These are phyloP conservation scores for Amblyjoppa proteus DNA, from an alignment of 2,888 invertebrate genomes.

Conservation along the genomic window DNA sequence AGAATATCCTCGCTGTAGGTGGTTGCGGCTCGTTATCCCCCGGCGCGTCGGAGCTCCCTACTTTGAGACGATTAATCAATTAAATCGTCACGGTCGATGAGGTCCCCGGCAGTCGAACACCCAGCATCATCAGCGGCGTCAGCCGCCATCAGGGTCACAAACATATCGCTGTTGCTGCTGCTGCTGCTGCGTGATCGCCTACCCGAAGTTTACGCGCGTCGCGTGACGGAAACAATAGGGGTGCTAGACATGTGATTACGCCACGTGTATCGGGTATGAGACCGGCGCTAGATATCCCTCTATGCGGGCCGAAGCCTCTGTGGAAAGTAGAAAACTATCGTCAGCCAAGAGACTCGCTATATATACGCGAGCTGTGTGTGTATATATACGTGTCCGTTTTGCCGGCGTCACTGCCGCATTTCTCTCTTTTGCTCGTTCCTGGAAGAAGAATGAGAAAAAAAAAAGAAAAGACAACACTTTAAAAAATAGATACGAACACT, in stretches of 20 bases:
- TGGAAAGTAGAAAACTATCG: conserved; percentile 72
- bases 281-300: conserved; percentile 49
- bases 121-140: conserved; percentile 14
- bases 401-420: conserved; percentile 43
- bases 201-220: conserved; percentile 72
- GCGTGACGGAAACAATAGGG: conserved; percentile 79
- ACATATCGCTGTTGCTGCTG: conserved; percentile 17
- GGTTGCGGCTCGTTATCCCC: conserved; percentile 47
- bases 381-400: conserved; percentile 8
- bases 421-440: conserved; percentile 46
- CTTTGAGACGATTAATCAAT: conserved; percentile 77
- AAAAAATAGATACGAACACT: conserved; percentile 14
- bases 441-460: conserved; percentile 5
- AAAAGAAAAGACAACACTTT: neutral
- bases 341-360: neutral
- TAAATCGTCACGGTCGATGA: conserved; percentile 75
- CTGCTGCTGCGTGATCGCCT: conserved; percentile 67
- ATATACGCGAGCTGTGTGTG: neutral
- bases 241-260: conserved; percentile 78
- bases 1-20: conserved; percentile 46
- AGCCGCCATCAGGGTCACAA: conserved; percentile 7
- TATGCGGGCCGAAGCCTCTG: conserved; percentile 69
- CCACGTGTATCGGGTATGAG: conserved; percentile 68
- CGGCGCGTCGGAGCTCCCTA: conserved; percentile 62
- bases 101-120: conserved; percentile 62